These are phyloP conservation scores for Muscidifurax raptorellus DNA, from an alignment of 1,140 invertebrate species.

Conservation along the genomic window DNA sequence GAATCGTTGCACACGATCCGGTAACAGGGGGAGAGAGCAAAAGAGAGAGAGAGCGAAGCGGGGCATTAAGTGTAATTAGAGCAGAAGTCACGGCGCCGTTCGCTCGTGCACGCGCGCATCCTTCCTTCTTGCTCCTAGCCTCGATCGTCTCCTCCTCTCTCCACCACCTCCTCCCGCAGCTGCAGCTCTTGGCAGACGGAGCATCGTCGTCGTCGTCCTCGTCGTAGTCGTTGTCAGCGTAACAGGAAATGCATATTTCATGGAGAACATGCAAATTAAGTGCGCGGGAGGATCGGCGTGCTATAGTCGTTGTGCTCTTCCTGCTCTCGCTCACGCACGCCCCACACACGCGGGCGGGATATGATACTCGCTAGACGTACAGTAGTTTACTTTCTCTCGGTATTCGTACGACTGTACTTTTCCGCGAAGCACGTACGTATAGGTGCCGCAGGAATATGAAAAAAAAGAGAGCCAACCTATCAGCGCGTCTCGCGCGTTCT, in stretches of 20 bases:
- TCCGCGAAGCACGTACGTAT: neutral
- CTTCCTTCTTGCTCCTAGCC: neutral
- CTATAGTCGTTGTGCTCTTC: slow-evolving; percentile 42
- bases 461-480: slow-evolving; percentile 42
- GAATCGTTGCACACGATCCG: neutral
- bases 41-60: slow-evolving; percentile 31
- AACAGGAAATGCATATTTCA: slow-evolving; percentile 69
- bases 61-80: slow-evolving; percentile 61
- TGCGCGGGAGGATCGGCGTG: slow-evolving; percentile 32
- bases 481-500: neutral
- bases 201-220: neutral
- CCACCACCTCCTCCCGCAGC: neutral
- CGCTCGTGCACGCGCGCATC: slow-evolving; percentile 52
- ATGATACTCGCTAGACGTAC: slow-evolving; percentile 49
- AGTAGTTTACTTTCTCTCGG: neutral
- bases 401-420: neutral
- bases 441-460: slow-evolving; percentile 51
- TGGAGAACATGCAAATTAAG: slow-evolving; percentile 65
- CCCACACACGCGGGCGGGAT: slow-evolving; percentile 16
- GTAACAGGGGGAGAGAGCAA: neutral
- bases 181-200: neutral
- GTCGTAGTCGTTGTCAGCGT: slow-evolving; percentile 56
- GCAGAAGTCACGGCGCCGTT: slow-evolving; percentile 51
- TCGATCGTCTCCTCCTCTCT: slow-evolving; percentile 10
- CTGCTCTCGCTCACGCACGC: slow-evolving; percentile 35